Conservation (phyloP, 2,113 vertebrate genomes). For the Dromas ardeola region DNA sequence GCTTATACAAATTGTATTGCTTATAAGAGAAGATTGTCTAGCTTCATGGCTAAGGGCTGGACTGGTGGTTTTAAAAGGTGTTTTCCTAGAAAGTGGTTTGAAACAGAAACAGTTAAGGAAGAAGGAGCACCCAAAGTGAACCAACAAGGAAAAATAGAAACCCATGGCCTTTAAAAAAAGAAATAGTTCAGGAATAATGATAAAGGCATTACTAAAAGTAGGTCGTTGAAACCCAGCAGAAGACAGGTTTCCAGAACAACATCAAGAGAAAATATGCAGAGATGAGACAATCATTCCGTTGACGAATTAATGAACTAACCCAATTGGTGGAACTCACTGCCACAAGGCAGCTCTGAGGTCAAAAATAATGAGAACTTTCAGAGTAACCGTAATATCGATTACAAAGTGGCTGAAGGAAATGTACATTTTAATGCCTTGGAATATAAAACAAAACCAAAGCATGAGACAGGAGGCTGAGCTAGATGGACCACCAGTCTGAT, state of each 20-base stretch:
- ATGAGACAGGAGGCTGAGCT: neutral
- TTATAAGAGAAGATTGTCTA: neutral
- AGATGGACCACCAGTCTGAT: neutral
- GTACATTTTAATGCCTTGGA: neutral
- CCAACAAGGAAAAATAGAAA: neutral
- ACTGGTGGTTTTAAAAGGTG: neutral
- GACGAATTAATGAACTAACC: neutral
- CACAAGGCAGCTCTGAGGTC: neutral
- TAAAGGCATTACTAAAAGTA: neutral
- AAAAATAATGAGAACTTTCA: neutral
- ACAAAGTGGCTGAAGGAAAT: neutral
- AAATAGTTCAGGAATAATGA: neutral
- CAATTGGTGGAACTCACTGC: neutral
- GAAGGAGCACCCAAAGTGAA: neutral
- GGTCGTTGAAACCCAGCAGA: neutral
- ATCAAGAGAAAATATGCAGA: neutral
- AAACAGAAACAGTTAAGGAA: neutral
- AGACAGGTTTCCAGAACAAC: neutral
- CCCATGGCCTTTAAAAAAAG: neutral
- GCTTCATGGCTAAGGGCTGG: neutral
- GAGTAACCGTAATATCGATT: neutral
- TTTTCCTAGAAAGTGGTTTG: neutral
- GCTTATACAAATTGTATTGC: neutral
- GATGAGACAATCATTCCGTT: neutral
- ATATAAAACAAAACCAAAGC: neutral